A percentile compares a stretch with the other conserved stretches of the same genome.
Evolutionary conservation across 2,113 vertebrate species (phyloP).

Genomic region (Oreotrochilus melanogaster): DNA sequence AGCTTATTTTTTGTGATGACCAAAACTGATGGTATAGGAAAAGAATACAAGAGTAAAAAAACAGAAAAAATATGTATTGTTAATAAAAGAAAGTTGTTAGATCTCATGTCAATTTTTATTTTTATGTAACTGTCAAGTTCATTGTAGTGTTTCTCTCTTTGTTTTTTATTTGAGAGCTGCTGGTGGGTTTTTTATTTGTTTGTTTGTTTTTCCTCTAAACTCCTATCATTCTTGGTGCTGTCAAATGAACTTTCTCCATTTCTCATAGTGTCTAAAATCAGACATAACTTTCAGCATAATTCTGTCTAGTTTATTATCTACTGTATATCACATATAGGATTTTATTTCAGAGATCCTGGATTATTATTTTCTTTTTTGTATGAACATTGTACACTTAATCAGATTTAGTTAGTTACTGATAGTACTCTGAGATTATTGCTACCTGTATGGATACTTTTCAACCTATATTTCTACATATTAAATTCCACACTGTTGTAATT

Average conservation of each 20-base stretch:
- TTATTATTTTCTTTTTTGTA: background rate
- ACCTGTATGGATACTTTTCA: background rate
- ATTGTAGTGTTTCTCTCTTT: background rate
- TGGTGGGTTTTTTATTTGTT: no score
- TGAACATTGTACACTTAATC: background rate
- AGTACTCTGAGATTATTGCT: background rate
- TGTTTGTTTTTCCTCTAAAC: background rate
- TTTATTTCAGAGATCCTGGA: background rate
- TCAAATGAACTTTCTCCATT: background rate
- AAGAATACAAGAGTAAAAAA: background rate
- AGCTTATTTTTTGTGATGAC: background rate
- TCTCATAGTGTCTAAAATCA: background rate
- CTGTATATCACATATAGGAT: background rate
- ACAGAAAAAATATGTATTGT: background rate
- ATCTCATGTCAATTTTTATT: background rate
- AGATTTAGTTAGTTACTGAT: background rate
- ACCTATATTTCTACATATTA: background rate
- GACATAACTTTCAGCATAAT: background rate
- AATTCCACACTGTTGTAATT: background rate
- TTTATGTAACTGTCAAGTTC: background rate
- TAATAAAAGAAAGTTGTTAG: background rate
- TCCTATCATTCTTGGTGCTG: background rate
- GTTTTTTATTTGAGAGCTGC: no score
- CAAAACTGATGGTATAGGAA: background rate
- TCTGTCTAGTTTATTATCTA: background rate